These are phyloP conservation scores for Philopotamus ludificatus DNA, from an alignment of 1,140 invertebrate species.

Conservation along the genomic window DNA sequence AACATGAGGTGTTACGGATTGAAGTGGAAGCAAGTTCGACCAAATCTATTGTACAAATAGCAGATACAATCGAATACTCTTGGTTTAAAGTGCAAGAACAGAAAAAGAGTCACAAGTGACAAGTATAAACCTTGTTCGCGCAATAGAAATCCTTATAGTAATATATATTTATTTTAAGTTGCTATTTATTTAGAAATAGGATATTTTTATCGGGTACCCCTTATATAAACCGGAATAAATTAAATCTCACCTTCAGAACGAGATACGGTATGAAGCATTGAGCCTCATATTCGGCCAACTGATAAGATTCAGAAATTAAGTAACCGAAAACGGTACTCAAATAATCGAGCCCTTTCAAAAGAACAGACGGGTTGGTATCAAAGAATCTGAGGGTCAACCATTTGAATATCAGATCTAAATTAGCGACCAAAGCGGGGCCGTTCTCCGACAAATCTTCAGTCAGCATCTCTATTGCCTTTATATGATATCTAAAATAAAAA, in stretches of 20 bases:
- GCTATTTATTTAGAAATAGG: neutral
- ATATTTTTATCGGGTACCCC: too few relatives aligned
- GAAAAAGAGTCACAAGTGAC: too few relatives aligned
- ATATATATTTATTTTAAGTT: neutral
- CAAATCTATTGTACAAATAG: too few relatives aligned
- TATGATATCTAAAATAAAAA: slow-evolving; percentile 71
- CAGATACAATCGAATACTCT: too few relatives aligned
- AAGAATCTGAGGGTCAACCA: slow-evolving; percentile 97
- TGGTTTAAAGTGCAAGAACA: too few relatives aligned
- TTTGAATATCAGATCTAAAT: slow-evolving; percentile 93
- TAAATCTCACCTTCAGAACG: slow-evolving; percentile 72
- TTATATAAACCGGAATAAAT: neutral
- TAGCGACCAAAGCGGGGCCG: slow-evolving; percentile 77
- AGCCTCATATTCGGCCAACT: slow-evolving; percentile 87
- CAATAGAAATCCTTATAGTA: too few relatives aligned
- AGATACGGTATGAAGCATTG: slow-evolving; percentile 93
- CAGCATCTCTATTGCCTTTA: slow-evolving; percentile 91
- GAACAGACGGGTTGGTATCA: slow-evolving; percentile 96
- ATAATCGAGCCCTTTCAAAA: slow-evolving; percentile 93
- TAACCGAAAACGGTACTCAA: slow-evolving; percentile 78
- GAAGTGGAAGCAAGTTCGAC: too few relatives aligned
- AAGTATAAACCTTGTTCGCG: too few relatives aligned
- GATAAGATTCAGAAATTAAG: slow-evolving; percentile 78
- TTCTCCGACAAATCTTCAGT: slow-evolving; percentile 79
- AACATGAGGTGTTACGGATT: too few relatives aligned